Evolutionary conservation across 2,888 invertebrate genomes (phyloP).

Genomic region (Dolomedes plantarius): DNA sequence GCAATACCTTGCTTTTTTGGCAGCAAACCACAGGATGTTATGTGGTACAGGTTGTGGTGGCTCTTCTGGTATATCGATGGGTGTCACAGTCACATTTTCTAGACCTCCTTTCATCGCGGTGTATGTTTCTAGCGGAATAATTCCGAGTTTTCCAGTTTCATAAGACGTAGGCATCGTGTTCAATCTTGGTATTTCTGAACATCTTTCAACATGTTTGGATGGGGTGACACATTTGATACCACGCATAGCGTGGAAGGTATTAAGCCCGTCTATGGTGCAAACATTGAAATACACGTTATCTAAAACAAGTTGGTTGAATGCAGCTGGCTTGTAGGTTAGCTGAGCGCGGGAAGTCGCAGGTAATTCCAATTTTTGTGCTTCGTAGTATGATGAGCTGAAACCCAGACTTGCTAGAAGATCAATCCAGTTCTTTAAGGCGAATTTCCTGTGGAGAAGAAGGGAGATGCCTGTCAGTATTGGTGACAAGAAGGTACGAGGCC

Average conservation of each 20-base stretch:
- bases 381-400: background rate
- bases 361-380: background rate
- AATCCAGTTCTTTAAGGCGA: background rate
- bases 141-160: slow-evolving; percentile 4
- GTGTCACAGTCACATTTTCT: background rate
- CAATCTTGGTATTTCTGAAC: background rate
- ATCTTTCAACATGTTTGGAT: background rate
- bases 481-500: too few species aligned
- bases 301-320: slow-evolving; percentile 1
- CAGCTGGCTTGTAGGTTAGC: too few species aligned
- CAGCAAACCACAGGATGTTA: background rate
- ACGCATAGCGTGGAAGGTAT: slow-evolving; percentile 11
- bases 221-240: background rate
- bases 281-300: slow-evolving; percentile 1
- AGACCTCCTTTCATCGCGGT: background rate
- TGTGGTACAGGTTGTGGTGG: background rate
- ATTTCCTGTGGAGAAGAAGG: background rate
- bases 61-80: background rate
- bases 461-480: too few species aligned
- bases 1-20: background rate
- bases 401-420: background rate
- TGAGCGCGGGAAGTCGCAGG: background rate
- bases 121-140: background rate
- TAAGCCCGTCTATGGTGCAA: background rate
- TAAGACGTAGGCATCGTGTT: background rate